phyloP scores from a whole-genome alignment of 1,140 invertebrate species.

The Dendrolimus punctatus region DNA sequence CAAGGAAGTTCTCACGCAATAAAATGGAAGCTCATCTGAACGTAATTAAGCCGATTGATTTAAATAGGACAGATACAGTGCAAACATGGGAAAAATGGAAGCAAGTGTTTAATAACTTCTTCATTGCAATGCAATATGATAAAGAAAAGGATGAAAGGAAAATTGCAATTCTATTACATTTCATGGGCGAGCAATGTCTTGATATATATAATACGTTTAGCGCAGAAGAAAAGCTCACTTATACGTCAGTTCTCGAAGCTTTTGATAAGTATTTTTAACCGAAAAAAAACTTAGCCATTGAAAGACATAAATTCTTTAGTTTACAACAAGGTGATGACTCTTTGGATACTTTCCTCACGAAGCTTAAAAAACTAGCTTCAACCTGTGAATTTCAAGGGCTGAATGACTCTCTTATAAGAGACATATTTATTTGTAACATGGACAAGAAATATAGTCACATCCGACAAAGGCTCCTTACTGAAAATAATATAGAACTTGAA shows the following conservation, averaged over 20 bases:
- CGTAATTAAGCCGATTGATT: no score
- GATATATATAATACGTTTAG: background rate
- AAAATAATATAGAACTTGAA: background rate
- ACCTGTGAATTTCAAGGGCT: background rate
- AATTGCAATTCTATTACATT: background rate
- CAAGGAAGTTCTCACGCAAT: no score
- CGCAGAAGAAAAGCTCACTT: background rate
- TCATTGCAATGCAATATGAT: background rate
- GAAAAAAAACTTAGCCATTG: background rate
- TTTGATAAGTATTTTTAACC: background rate
- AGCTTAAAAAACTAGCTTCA: background rate
- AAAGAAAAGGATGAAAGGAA: background rate
- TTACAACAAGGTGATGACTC: background rate
- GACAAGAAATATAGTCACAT: background rate
- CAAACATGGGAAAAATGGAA: background rate
- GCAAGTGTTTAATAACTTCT: background rate
- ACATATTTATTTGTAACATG: slow-evolving; percentile 1
- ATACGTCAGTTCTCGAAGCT: background rate
- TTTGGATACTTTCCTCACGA: background rate
- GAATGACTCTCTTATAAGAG: background rate
- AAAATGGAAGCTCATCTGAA: no score
- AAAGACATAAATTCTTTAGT: slow-evolving; percentile 1
- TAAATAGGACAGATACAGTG: no score
- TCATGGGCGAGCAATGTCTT: background rate
- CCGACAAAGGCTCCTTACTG: background rate